Conservation (phyloP, 2,888 invertebrate species). For the Sympetrum striolatum region DNA sequence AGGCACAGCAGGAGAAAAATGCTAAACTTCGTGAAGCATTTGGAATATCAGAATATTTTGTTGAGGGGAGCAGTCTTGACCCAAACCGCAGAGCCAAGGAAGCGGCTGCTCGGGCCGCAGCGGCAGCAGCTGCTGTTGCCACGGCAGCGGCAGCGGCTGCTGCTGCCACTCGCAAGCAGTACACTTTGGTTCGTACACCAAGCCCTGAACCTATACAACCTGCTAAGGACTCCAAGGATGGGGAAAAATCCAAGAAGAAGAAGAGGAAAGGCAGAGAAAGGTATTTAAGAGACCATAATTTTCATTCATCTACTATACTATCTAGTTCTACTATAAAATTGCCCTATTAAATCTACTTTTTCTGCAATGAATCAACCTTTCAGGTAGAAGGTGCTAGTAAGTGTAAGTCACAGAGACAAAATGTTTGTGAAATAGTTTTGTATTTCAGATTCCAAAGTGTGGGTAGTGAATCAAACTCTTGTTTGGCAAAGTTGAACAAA, state of each 20-base stretch:
- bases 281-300: conserved; percentile 46
- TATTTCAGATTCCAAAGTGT: no score
- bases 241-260: conserved; percentile 58
- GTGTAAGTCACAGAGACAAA: no score
- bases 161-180: conserved; percentile 63
- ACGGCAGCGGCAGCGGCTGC: conserved; percentile 54
- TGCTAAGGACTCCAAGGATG: conserved; percentile 47
- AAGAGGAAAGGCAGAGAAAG: conserved; percentile 54
- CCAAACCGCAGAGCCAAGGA: conserved; percentile 74
- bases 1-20: conserved; percentile 95
- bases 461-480: no score
- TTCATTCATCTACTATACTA: neutral
- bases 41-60: conserved; percentile 91
- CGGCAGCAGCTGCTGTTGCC: conserved; percentile 57
- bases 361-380: no score
- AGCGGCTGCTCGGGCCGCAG: conserved; percentile 60
- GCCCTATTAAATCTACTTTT: no score
- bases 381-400: no score
- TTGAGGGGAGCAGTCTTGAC: conserved; percentile 92
- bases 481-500: no score
- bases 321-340: no score
- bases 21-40: conserved; percentile 91
- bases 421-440: no score
- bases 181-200: conserved; percentile 79
- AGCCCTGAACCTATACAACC: conserved; percentile 62